Base-by-base conservation (phyloP, 1,140 invertebrate genomes). In the Piezodorus guildinii region DNA sequence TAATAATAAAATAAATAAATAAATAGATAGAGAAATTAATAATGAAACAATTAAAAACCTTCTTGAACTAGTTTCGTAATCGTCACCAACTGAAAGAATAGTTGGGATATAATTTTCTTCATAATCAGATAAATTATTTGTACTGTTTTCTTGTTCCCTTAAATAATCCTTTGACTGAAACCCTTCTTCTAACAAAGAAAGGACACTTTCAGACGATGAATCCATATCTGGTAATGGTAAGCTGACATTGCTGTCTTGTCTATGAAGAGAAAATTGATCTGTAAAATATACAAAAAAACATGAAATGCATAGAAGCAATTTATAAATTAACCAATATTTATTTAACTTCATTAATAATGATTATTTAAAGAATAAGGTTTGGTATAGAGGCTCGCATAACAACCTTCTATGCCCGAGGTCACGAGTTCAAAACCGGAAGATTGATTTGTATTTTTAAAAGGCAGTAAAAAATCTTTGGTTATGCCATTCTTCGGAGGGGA, bases 151-250 rank as follows among this genome's bases (percentile, higher is more conserved):
- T 23, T 23, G 15, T 25, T 56, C 52, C 6, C 23, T 4, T 9
- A 23, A 10, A 15, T 9, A 23, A n/a, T 25, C 60, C 30, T 44
- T 17, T 14, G 23, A 15, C 44, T 45, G 21, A 30, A 46, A 39
- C 19, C 60, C 63, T 60, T 64, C 43, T 45, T 60, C 56, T 12
- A 64, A 27, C 12, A 64, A 15, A 15, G 54, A 60, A 16, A 64
- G n/a, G 4, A 60, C 21, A 51, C 30, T 60, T 16, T 64, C 63
- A n/a, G 54, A n/a, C 10, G 52, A 25, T 23, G 54, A 15, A 46
- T 21, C 43, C n/a, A 43, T 23, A n/a, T 45, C 21, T 44, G 44
- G 34, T 2, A 56, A 14, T 21, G 51, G 30, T n/a, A 60, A 43
- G n/a, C 63, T 64, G 10, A 64, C 15, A 25, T 64, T 56, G 46